These are phyloP conservation scores for Naja naja DNA, from an alignment of 2,113 vertebrate species.

Conservation along the genomic window DNA sequence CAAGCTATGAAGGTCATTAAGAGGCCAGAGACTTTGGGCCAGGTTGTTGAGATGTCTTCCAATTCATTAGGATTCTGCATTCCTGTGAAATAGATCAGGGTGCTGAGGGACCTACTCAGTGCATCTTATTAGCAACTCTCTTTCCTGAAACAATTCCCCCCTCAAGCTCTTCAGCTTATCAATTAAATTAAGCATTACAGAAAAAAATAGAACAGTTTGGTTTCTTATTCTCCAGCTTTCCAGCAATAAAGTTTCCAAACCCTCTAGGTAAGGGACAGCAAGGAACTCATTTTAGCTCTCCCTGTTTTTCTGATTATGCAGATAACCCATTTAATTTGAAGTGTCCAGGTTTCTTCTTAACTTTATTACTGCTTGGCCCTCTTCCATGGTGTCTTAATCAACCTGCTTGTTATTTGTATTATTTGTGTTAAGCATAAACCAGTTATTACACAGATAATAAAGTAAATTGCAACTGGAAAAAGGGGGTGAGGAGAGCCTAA, in stretches of 20 bases:
- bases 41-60: accelerated
- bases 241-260: conserved; percentile 54
- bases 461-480: conserved; percentile 2
- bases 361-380: conserved; percentile 60
- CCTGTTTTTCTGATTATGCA: conserved; percentile 41
- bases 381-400: conserved; percentile 62
- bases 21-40: neutral
- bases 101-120: neutral
- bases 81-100: neutral
- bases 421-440: conserved; percentile 58
- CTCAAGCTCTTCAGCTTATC: conserved; percentile 30
- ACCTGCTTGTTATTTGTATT: conserved; percentile 63
- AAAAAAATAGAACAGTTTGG: conserved; percentile 51
- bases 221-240: conserved; percentile 52
- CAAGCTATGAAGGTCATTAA: neutral
- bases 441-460: conserved; percentile 23
- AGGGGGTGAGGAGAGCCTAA: neutral
- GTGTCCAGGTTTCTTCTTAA: conserved; percentile 32
- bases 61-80: neutral
- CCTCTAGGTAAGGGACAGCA: conserved; percentile 39
- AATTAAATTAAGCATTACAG: conserved; percentile 55
- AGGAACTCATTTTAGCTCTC: conserved; percentile 57
- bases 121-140: conserved; percentile 16
- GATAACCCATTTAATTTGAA: conserved; percentile 63
- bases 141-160: conserved; percentile 28